These are phyloP conservation scores for Drosophila histrio DNA, from an alignment of 2,888 invertebrate genomes.

Conservation along the genomic window DNA sequence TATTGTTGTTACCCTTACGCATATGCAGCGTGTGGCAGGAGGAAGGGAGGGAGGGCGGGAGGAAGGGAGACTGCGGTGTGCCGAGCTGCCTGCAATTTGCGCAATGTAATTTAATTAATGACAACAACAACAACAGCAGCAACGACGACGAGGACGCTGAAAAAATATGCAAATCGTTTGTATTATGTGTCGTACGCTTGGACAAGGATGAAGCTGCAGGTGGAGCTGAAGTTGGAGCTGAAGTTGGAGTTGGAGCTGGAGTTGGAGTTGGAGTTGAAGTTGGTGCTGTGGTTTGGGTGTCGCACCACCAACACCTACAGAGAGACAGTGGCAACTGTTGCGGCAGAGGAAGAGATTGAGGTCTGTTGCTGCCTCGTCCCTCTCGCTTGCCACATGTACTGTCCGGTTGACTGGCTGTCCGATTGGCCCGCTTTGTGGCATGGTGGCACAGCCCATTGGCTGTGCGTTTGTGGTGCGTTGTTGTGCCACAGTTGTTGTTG, in stretches of 20 bases:
- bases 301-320: constrained; percentile 10
- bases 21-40: not conserved
- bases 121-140: constrained; percentile 64
- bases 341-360: not conserved
- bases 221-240: constrained; percentile 4
- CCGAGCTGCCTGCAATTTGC: constrained; percentile 75
- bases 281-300: constrained; percentile 17
- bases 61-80: constrained; percentile 13
- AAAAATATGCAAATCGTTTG: constrained; percentile 76
- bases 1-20: constrained; percentile 45
- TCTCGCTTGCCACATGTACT: not conserved
- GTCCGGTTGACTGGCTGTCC: constrained; percentile 21
- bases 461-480: constrained; percentile 32
- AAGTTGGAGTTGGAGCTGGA: not conserved
- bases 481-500: constrained; percentile 53
- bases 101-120: constrained; percentile 83
- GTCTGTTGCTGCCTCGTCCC: not conserved
- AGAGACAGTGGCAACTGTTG: constrained; percentile 2
- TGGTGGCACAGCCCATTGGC: constrained; percentile 46
- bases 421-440: constrained; percentile 23
- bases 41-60: too few species aligned
- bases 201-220: constrained; percentile 20
- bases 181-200: constrained; percentile 41
- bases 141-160: constrained; percentile 1
- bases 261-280: not conserved